Evolutionary conservation across 2,797 vertebrate genomes (phyloP), one percentile per base, ranked within the genome.

Genomic region (Tachyglossus aculeatus): DNA sequence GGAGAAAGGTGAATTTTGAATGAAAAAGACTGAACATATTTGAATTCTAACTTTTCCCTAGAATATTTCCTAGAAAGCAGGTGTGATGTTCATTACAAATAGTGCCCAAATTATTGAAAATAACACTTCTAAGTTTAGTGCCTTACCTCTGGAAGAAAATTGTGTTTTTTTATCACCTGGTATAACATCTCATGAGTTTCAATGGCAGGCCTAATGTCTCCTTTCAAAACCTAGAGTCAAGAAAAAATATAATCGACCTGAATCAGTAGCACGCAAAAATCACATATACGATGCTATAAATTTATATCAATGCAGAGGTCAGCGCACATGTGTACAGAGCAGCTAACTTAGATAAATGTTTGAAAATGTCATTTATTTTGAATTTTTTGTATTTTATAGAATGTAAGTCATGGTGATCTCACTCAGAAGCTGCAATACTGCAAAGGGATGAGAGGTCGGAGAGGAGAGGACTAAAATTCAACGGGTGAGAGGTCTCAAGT

Each of bases 121-220:
- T 52, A 56, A 11, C 61, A 58, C 57, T 41, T 13, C 24, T 63
- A 72, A 50, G 22, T 71, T 45, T 52, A 58, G 15, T 10, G 27
- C 7, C 83, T 92, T 94, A 99, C 98, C 96, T 99, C 98, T 21
- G 98, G 98, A 64, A 99, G 94, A 78, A 99, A 99, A 90, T 99
- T 99, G 90, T 99, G 98, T 80, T 99, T 98, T 91, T 98, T 98
- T 81, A 97, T 99, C 72, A 99, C 97, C 88, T 99, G 98, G 90
- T 98, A 99, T 40, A 99, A 86, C 98, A 99, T 99, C 93, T 99
- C 98, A 60, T 99, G 98, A 47, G 98, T 99, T 93, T 99, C 97
- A 70, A 99, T 99, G 71, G 98, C 97, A 67, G 98, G 98, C 9
- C 97, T 95, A 71, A 99, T 98, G 78, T 99, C 98, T 9, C 98